A percentile compares a stretch with the other conserved stretches of the same genome.
These are phyloP conservation scores for Telmatochromis sp. DNA, from an alignment of 2,113 vertebrate genomes.

Conservation along the genomic window DNA sequence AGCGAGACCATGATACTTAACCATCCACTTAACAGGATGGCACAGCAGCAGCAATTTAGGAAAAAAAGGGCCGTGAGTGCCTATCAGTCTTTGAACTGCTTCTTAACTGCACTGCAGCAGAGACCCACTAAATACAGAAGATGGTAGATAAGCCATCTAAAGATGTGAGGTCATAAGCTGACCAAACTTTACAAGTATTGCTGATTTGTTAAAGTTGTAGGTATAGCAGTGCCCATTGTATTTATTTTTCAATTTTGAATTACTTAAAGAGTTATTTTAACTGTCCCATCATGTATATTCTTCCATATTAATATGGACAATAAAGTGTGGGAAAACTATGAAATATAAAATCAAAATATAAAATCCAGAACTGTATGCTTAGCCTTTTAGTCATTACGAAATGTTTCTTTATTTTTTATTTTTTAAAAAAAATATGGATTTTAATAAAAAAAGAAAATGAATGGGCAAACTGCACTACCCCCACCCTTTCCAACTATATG, in stretches of 20 bases:
- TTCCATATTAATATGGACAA: neutral
- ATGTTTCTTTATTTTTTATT: neutral
- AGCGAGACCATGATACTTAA: conserved; percentile 35
- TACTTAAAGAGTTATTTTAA: neutral
- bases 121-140: conserved; percentile 30
- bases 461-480: neutral
- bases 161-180: neutral
- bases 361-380: neutral
- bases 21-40: conserved; percentile 54
- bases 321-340: neutral
- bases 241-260: neutral
- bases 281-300: neutral
- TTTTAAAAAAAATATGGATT: neutral
- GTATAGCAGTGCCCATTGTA: neutral
- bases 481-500: neutral
- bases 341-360: neutral
- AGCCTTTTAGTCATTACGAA: neutral
- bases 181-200: neutral
- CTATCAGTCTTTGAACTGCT: conserved; percentile 47
- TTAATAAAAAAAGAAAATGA: neutral
- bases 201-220: neutral
- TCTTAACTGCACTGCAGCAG: conserved; percentile 42
- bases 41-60: conserved; percentile 35
- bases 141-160: conserved; percentile 28
- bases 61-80: neutral